These are phyloP conservation scores for Apostichopus leukothele DNA, from an alignment of 53 echinoderm and acorn worm genomes.

Conservation along the genomic window DNA sequence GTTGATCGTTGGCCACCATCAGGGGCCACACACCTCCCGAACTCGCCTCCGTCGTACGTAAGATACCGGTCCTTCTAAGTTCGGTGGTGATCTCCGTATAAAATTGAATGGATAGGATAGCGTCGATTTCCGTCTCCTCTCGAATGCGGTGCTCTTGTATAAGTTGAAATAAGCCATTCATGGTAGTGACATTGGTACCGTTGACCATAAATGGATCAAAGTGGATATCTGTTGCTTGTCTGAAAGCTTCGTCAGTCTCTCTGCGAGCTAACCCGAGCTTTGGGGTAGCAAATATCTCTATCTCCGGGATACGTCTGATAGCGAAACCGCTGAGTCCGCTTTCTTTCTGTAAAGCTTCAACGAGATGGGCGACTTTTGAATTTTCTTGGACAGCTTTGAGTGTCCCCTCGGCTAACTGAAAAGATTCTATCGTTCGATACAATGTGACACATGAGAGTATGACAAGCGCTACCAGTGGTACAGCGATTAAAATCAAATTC, in stretches of 20 bases:
- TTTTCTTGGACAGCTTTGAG: neutral
- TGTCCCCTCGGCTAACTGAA: neutral
- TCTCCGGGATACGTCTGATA: constrained; percentile 19
- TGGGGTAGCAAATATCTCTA: neutral
- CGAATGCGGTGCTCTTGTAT: constrained; percentile 19
- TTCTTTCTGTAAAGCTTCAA: constrained; percentile 50
- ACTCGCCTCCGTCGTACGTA: constrained; percentile 19
- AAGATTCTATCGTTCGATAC: constrained; percentile 15
- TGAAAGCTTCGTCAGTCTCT: neutral
- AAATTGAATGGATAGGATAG: constrained; percentile 18
- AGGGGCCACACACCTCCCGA: constrained; percentile 60
- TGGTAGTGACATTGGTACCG: neutral
- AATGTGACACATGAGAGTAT: neutral
- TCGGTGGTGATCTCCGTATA: constrained; percentile 47
- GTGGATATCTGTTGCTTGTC: neutral
- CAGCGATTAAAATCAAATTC: constrained; percentile 7
- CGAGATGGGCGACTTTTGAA: neutral
- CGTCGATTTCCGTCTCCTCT: neutral
- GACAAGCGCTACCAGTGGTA: constrained; percentile 2
- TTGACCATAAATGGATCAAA: neutral
- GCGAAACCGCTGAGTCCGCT: constrained; percentile 47
- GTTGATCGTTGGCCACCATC: constrained; percentile 47
- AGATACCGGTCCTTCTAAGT: constrained; percentile 3
- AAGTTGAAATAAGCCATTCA: neutral
- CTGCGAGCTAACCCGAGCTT: neutral